phyloP scores from a whole-genome alignment of 2,113 vertebrate species.

The Nannospalax galili region DNA sequence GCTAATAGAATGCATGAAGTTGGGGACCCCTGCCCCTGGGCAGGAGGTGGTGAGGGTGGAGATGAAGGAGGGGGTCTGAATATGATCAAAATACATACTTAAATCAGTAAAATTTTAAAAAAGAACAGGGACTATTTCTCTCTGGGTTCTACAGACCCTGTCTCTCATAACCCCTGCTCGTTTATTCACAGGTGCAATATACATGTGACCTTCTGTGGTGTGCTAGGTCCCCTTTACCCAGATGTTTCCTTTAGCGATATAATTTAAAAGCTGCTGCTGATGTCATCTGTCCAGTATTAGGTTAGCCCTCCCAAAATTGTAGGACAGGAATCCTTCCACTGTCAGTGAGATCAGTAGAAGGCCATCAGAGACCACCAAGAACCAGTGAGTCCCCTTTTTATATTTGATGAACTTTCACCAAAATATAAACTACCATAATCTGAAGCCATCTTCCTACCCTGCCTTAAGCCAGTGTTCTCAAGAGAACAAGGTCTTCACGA shows the following conservation, averaged over 20 bases:
- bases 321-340: not conserved
- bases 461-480: not conserved
- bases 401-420: not conserved
- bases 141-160: not conserved
- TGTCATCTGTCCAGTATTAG: not conserved
- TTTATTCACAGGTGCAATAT: not conserved
- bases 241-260: not conserved
- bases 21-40: too few relatives aligned
- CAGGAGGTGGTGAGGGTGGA: too few relatives aligned
- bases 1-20: too few relatives aligned
- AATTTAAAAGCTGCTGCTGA: not conserved
- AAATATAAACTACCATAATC: not conserved
- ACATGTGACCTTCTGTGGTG: not conserved
- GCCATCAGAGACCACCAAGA: not conserved
- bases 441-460: not conserved
- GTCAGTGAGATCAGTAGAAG: not conserved
- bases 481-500: not conserved
- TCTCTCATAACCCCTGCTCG: not conserved
- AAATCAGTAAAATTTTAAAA: too few relatives aligned
- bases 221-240: not conserved
- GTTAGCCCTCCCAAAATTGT: not conserved
- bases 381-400: not conserved
- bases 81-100: too few relatives aligned
- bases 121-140: too few relatives aligned
- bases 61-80: too few relatives aligned